phyloP scores from a whole-genome alignment of 2,113 vertebrate genomes.

The Nothocercus julius region DNA sequence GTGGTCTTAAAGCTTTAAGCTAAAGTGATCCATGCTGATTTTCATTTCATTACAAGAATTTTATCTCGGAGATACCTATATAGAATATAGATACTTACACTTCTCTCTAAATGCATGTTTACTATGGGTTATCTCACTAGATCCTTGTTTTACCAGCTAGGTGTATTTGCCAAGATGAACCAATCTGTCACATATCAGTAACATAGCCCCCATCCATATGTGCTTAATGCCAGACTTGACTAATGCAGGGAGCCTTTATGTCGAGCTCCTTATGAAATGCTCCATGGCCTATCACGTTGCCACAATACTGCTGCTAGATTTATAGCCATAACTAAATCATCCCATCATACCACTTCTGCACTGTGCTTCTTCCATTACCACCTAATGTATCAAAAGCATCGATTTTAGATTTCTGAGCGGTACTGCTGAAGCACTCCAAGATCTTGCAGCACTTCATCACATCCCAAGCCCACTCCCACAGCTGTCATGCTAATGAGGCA shows the following conservation, averaged over 20 bases:
- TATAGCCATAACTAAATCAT: slow-evolving; percentile 68
- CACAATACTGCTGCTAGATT: slow-evolving; percentile 45
- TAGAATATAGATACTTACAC: neutral
- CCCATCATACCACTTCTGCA: slow-evolving; percentile 51
- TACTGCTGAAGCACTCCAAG: slow-evolving; percentile 15
- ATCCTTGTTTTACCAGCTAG: neutral
- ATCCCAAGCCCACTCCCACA: slow-evolving; percentile 11
- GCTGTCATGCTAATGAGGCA: slow-evolving; percentile 66
- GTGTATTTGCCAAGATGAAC: slow-evolving; percentile 5
- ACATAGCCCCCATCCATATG: neutral
- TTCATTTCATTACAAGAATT: neutral
- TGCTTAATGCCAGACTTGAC: neutral
- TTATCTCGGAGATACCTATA: neutral
- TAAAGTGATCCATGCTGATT: neutral
- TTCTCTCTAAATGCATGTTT: neutral
- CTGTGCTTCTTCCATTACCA: slow-evolving; percentile 65
- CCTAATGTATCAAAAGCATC: slow-evolving; percentile 65
- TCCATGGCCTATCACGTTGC: slow-evolving; percentile 46
- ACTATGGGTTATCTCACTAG: neutral
- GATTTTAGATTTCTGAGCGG: slow-evolving; percentile 53
- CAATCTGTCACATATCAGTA: neutral
- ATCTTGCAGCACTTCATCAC: slow-evolving; percentile 54
- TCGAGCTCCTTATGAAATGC: neutral
- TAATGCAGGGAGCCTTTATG: slow-evolving; percentile 22
- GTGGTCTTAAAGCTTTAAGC: neutral